phyloP scores from a whole-genome alignment of 2,113 vertebrate species.

The Melanocharis versteri region DNA sequence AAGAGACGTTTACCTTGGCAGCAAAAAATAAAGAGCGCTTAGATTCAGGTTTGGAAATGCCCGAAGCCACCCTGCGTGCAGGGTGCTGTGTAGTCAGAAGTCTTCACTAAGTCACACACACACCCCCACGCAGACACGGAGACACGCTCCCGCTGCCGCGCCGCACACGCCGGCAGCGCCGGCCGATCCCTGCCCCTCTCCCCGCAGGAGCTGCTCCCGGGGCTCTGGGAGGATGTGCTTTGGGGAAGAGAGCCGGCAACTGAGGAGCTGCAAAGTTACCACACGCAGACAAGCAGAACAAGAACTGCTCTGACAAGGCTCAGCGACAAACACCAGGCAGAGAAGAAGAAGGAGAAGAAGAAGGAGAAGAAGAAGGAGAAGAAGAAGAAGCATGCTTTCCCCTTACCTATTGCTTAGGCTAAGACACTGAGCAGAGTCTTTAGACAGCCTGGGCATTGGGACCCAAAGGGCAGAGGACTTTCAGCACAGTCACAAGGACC shows the following conservation, averaged over 20 bases:
- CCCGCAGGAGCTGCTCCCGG: not conserved
- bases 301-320: constrained; percentile 4
- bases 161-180: not conserved
- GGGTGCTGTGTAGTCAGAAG: not conserved
- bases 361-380: not conserved
- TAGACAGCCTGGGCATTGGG: constrained; percentile 54
- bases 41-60: not conserved
- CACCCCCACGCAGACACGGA: not conserved
- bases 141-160: not conserved
- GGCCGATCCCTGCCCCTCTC: not conserved
- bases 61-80: not conserved
- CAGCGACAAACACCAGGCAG: not conserved
- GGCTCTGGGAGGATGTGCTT: not conserved
- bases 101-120: not conserved
- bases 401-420: constrained; percentile 74
- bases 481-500: constrained; percentile 55
- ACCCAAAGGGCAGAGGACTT: constrained; percentile 68
- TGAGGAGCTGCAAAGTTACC: constrained; percentile 32
- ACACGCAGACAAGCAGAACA: not conserved
- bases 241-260: not conserved
- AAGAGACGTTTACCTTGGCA: constrained; percentile 12
- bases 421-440: constrained; percentile 63
- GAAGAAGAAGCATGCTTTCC: constrained; percentile 24
- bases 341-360: not conserved
- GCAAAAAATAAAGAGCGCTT: not conserved